These are phyloP conservation scores for Okapia johnstoni DNA, from an alignment of 2,113 vertebrate species.

Conservation along the genomic window DNA sequence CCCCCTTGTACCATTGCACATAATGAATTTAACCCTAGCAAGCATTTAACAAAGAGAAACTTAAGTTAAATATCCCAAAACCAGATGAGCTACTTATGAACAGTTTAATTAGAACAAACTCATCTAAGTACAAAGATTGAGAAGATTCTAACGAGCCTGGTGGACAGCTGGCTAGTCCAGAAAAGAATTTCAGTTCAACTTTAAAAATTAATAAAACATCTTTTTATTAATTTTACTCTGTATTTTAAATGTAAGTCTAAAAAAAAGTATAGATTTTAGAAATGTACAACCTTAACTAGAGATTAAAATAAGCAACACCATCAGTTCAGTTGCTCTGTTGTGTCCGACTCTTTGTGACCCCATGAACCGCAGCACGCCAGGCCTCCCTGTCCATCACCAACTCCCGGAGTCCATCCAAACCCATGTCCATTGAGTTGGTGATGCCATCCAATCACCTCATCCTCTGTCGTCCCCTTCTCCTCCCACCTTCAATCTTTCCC, in stretches of 20 bases:
- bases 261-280: not conserved
- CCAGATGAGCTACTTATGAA: not conserved
- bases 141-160: not conserved
- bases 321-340: not conserved
- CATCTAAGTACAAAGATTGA: not conserved
- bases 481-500: no score
- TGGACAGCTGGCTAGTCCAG: not conserved
- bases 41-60: not conserved
- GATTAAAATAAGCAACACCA: not conserved
- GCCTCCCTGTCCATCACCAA: not conserved
- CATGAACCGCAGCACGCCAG: not conserved
- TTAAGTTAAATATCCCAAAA: not conserved
- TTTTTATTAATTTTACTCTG: not conserved
- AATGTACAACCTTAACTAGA: not conserved
- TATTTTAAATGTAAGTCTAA: not conserved
- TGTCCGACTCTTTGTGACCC: not conserved
- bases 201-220: not conserved
- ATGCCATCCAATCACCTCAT: not conserved
- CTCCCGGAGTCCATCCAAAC: not conserved
- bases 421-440: not conserved
- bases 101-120: not conserved
- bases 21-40: not conserved
- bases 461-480: not conserved
- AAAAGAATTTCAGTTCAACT: not conserved
- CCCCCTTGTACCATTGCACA: not conserved